These are phyloP conservation scores for Smithornis capensis DNA, from an alignment of 2,113 vertebrate genomes.

Conservation along the genomic window DNA sequence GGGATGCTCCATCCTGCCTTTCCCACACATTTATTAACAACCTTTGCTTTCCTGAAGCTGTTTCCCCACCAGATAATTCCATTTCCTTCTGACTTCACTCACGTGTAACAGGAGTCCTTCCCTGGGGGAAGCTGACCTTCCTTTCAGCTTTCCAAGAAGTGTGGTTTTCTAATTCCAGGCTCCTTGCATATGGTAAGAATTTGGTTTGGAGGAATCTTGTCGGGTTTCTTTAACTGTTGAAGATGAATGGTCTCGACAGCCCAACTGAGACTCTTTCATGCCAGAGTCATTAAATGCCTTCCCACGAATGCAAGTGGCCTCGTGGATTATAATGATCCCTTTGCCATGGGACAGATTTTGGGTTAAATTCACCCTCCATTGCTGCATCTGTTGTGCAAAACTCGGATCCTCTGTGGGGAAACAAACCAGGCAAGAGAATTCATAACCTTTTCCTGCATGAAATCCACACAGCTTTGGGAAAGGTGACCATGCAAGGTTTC, in stretches of 20 bases:
- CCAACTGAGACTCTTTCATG: background rate
- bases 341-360: background rate
- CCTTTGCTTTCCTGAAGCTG: background rate
- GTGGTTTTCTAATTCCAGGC: conserved; percentile 7
- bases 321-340: background rate
- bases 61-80: background rate
- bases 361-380: background rate
- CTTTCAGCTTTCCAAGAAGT: background rate
- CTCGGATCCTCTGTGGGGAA: background rate
- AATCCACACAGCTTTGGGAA: background rate
- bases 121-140: background rate
- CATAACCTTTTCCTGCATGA: rapidly evolving
- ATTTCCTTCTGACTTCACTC: background rate
- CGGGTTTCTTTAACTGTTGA: background rate
- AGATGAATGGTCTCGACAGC: background rate
- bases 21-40: background rate
- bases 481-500: background rate
- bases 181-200: background rate
- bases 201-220: background rate
- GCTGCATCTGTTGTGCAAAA: background rate
- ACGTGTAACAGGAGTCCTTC: background rate
- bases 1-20: rapidly evolving
- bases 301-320: background rate
- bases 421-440: background rate
- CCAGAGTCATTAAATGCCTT: background rate